Evolutionary conservation across 2,888 invertebrate genomes (phyloP).

Genomic region (Lasioglossum villosulum): DNA sequence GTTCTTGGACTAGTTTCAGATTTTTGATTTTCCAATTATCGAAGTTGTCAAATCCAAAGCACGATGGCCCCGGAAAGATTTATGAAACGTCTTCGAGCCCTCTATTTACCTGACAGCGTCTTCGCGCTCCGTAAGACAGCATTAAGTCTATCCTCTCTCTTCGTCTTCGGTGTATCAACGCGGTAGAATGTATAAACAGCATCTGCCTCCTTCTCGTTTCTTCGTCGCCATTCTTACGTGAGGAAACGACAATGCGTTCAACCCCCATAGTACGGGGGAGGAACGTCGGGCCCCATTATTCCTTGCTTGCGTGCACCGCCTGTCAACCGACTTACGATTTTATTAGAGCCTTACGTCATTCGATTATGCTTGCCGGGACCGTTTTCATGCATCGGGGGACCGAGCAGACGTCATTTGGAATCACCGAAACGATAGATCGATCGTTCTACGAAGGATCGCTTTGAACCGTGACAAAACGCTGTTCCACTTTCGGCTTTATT

Average conservation of each 20-base stretch:
- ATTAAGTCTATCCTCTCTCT: not conserved
- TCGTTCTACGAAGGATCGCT: not conserved
- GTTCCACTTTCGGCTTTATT: not conserved
- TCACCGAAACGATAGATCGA: not conserved
- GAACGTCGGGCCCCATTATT: conserved; percentile 73
- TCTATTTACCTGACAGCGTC: not conserved
- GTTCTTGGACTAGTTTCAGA: not conserved
- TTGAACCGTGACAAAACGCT: not conserved
- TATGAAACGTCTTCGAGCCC: not conserved
- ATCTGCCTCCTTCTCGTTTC: conserved; percentile 78
- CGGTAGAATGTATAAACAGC: conserved; percentile 75
- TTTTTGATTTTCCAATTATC: not conserved
- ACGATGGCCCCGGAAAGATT: not conserved
- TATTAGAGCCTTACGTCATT: conserved; percentile 83
- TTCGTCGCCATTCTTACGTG: conserved; percentile 78
- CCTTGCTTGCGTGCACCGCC: conserved; percentile 75
- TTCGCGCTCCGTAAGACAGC: not conserved
- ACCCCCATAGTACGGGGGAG: conserved; percentile 78
- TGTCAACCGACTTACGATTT: conserved; percentile 83
- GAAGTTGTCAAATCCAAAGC: not conserved
- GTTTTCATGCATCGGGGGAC: conserved; percentile 62
- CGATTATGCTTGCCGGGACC: conserved; percentile 77
- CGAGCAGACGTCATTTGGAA: conserved; percentile 6
- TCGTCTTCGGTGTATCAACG: not conserved
- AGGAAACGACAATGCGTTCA: conserved; percentile 79